Evolutionary conservation across 2,113 vertebrate genomes (phyloP), one percentile per base, ranked within the genome.

Genomic region (Poeciliopsis occidentalis): DNA sequence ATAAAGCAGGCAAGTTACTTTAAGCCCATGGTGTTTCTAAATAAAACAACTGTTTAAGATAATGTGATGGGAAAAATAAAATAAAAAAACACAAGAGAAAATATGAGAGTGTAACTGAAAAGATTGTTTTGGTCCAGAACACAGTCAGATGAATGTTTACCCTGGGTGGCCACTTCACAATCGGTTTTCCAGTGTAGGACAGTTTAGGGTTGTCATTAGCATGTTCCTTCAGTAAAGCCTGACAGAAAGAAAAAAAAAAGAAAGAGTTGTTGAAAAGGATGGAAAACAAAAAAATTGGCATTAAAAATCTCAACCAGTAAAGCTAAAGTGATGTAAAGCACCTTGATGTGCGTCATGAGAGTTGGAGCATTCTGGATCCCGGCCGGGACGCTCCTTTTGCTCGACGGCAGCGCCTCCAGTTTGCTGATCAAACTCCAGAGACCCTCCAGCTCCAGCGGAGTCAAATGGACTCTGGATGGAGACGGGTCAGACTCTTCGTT

Each of bases 161-260:
- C 91, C 97, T 96, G 90, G 97, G 97, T 54, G 97, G 97, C 97
- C 97, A 99, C 93, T 93, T 96, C 84, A 99, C 91, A 44, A 99
- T 98, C 41, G 98, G 98, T 75, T 95, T 90, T 79, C 97, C 97
- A 69, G 96, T 97, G 94, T 97, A 97, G 83, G 97, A 96, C 88
- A 96, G 90, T 88, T 97, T 96, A 76, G 97, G 96, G 85, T 95
- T 94, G 31, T 98, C 98, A 71, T 89, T 95, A 0, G 96, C 95
- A 71, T 98, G 97, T 78, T 98, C 97, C 82, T 97, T 96, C 64
- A 99, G 91, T 65, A 99, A 90, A 51, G 95, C 90, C 98, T 99
- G 89, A 57, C 60, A 10, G 37, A 60, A 66, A 62, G 4, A 70
- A 19, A 41, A n/a, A 39, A 70, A 24, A 41, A 31, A 39, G 24